phyloP scores from a whole-genome alignment of 2,888 invertebrate genomes.

The Lycophotia porphyrea region DNA sequence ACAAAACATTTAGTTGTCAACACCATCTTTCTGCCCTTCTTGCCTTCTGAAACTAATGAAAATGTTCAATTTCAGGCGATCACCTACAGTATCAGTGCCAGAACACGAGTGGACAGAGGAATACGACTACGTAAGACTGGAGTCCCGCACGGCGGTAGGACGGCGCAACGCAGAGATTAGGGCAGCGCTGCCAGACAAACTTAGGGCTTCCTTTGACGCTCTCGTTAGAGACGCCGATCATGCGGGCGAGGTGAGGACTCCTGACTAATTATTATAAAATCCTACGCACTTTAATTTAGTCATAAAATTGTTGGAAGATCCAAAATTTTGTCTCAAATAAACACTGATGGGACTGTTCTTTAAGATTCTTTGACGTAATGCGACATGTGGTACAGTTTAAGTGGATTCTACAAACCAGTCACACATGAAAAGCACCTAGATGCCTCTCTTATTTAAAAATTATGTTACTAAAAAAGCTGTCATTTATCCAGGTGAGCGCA shows the following conservation, averaged over 20 bases:
- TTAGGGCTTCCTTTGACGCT: slow-evolving; percentile 94
- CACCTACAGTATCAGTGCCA: slow-evolving; percentile 81
- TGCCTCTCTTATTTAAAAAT: background rate
- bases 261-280: background rate
- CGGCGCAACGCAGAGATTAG: slow-evolving; percentile 93
- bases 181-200: slow-evolving; percentile 93
- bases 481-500: slow-evolving; percentile 82
- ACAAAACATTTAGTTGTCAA: background rate
- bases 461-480: slow-evolving; percentile 3
- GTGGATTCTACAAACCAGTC: background rate
- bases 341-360: background rate
- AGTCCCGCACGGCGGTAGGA: slow-evolving; percentile 93
- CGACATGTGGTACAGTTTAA: background rate
- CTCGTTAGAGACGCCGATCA: slow-evolving; percentile 94
- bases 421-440: background rate
- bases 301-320: background rate
- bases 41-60: background rate
- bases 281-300: background rate
- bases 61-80: slow-evolving; percentile 73
- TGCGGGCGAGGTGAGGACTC: slow-evolving; percentile 85
- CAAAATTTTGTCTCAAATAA: background rate
- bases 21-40: background rate
- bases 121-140: slow-evolving; percentile 97
- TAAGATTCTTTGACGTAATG: background rate
- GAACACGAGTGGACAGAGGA: slow-evolving; percentile 94